Conservation (phyloP, 2,113 vertebrate genomes). For the Channa argus region DNA sequence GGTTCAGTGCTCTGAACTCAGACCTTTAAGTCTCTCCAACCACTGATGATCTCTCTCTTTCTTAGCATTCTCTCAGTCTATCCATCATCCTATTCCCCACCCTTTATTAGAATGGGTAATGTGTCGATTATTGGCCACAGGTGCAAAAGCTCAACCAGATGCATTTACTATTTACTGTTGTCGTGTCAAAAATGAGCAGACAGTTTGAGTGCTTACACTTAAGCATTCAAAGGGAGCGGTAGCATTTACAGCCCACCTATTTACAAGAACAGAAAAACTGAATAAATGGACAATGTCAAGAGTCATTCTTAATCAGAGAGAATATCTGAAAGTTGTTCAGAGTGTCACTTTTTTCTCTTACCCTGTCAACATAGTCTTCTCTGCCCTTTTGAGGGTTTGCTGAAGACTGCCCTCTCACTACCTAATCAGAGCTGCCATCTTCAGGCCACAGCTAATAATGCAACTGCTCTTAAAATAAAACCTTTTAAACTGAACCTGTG, state of each 20-base stretch:
- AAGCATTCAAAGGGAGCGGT: not conserved
- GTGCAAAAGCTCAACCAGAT: not conserved
- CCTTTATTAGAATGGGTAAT: not conserved
- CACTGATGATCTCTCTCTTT: not conserved
- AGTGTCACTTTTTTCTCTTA: conserved; percentile 52
- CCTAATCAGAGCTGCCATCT: conserved; percentile 63
- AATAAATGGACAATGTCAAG: not conserved
- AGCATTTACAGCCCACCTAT: not conserved
- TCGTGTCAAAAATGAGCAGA: not conserved
- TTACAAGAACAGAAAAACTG: not conserved
- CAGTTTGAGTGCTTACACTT: too few relatives aligned
- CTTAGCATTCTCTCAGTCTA: not conserved
- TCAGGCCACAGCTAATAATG: conserved; percentile 43
- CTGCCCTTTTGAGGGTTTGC: conserved; percentile 17
- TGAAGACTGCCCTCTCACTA: not conserved
- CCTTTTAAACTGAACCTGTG: too few relatives aligned
- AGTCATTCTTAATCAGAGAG: conserved; percentile 12
- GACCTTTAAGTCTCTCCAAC: not conserved
- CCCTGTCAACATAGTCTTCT: conserved; percentile 31
- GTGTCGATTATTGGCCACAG: conserved; percentile 12
- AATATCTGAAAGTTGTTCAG: conserved; percentile 15
- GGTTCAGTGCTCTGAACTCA: not conserved
- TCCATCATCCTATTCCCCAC: not conserved
- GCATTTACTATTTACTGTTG: not conserved
- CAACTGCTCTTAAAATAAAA: not conserved